Evolutionary conservation across 2,888 invertebrate species (phyloP), one percentile per base, ranked within the genome.

Genomic region (Xestoiulus laeticollis): DNA sequence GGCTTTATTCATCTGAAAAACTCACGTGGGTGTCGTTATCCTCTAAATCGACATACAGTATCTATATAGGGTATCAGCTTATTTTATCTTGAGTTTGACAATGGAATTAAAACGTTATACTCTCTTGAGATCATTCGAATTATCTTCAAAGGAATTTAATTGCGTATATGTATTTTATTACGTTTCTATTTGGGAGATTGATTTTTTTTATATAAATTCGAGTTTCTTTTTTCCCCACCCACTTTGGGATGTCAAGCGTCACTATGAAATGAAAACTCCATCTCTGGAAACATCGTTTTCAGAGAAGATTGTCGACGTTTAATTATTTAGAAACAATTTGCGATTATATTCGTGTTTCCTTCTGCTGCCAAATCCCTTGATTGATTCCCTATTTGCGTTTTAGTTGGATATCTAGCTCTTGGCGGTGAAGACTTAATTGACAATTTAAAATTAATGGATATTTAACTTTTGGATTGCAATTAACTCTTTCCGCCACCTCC

Each of bases 301-400:
- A 6, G 6, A 6, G n/a, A 59, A n/a, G n/a, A 59, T 59, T n/a
- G 53, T 0, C 19, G 53, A 59, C 53, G 1, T n/a, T 59, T 59
- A 59, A 59, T 59, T 59, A 59, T 59, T 59, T 59, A 59, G 53
- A 59, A 59, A 59, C 53, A 59, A 59, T 59, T 59, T 59, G 53
- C 53, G 53, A 59, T 59, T 59, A 53, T 59, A n/a, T n/a, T n/a
- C n/a, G 19, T 5, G 53, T 59, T 59, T 59, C 53, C 53, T 59
- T 16, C 53, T 48, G 53, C 53, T 59, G 53, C n/a, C n/a, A 59
- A 59, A 59, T 59, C 53, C 53, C 53, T n/a, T 59, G 53, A 59
- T 59, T 59, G 53, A n/a, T 59, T 59, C 53, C n/a, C 53, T 59
- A 59, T 59, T 59, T 59, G 53, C n/a, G n/a, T 59, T n/a, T 59